phyloP scores from a whole-genome alignment of 2,888 invertebrate genomes.

The Sylvicola cinctus region DNA sequence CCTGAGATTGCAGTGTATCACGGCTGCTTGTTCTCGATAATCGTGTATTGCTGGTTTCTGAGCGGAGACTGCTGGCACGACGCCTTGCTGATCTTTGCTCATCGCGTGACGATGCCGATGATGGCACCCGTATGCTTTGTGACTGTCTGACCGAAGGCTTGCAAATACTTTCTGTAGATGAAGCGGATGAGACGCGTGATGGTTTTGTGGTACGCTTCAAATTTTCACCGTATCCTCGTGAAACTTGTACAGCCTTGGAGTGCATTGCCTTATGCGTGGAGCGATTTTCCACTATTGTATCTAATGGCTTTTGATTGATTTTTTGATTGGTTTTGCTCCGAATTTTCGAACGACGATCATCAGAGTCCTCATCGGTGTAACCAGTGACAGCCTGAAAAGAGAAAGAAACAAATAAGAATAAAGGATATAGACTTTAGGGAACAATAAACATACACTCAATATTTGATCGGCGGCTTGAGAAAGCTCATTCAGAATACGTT shows the following conservation, averaged over 20 bases:
- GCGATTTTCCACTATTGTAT: slow-evolving; percentile 22
- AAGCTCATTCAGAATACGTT: slow-evolving; percentile 31
- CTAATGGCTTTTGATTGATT: slow-evolving; percentile 19
- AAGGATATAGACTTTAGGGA: not conserved
- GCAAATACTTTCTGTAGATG: slow-evolving; percentile 9
- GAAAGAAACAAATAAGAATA: slow-evolving; percentile 1
- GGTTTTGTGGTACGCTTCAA: slow-evolving; percentile 3
- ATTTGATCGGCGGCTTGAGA: slow-evolving; percentile 37
- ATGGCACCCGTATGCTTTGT: too few species aligned
- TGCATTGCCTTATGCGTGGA: slow-evolving; percentile 6
- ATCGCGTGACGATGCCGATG: not conserved
- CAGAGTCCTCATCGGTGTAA: slow-evolving; percentile 28
- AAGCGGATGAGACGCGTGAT: slow-evolving; percentile 8
- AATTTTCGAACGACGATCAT: slow-evolving; percentile 21
- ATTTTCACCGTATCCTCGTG: slow-evolving; percentile 5
- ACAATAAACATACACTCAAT: slow-evolving; percentile 14
- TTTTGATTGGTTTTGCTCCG: slow-evolving; percentile 16
- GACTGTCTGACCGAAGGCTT: too few species aligned
- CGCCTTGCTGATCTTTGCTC: slow-evolving; percentile 1
- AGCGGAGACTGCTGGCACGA: slow-evolving; percentile 1
- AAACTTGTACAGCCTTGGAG: slow-evolving; percentile 7
- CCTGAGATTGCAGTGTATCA: slow-evolving; percentile 26
- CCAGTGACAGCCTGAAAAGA: slow-evolving; percentile 26
- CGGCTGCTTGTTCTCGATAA: slow-evolving; percentile 29
- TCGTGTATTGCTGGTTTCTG: slow-evolving; percentile 9